Evolutionary conservation across 1,140 invertebrate species (phyloP), one percentile per base, ranked within the genome.

Genomic region (Venturia canescens): DNA sequence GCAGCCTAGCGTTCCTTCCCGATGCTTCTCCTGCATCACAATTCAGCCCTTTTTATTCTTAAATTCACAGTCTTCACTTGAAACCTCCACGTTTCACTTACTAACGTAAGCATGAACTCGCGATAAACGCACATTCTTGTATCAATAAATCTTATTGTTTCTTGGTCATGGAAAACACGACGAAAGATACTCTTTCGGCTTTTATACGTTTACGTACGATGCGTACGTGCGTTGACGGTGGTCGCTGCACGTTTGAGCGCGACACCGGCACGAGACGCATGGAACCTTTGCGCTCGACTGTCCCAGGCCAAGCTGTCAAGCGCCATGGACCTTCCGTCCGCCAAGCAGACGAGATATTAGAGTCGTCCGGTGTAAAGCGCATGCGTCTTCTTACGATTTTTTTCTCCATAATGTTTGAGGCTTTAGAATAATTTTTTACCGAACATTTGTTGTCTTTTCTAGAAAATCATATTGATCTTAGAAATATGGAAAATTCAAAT

Each of bases 281-380:
- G 27, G 63, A 63, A 60, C 31, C 31, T 23, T 38, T 21, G 57
- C 57, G 23, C 72, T 50, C 57, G 60, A 63, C 57, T 77, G 27
- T 66, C 75, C 75, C 75, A 38, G 34, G 75, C 29, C 75, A 77
- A 77, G 75, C 75, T 77, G 75, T 77, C 75, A 77, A 77, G 75
- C 75, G 60, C 60, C 75, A 66, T 60, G 75, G 53, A 77, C 29
- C 75, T 48, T 66, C 57, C 75, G 75, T 77, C 18, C 75, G 31
- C n/a, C 3, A n/a, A 77, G 75, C 75, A 77, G 75, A 77, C 75
- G 75, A 69, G 27, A 69, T 69, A 77, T 63, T 66, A 27, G 72
- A 60, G 48, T 27, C 26, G 72, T 60, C 72, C 34, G 21, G 16
- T n/a, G n/a, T 60, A 18, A 29, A 9, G 57, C 75, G 75, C 75